These are phyloP conservation scores for Terebella lapidaria DNA, from an alignment of 2,888 invertebrate species.

Conservation along the genomic window DNA sequence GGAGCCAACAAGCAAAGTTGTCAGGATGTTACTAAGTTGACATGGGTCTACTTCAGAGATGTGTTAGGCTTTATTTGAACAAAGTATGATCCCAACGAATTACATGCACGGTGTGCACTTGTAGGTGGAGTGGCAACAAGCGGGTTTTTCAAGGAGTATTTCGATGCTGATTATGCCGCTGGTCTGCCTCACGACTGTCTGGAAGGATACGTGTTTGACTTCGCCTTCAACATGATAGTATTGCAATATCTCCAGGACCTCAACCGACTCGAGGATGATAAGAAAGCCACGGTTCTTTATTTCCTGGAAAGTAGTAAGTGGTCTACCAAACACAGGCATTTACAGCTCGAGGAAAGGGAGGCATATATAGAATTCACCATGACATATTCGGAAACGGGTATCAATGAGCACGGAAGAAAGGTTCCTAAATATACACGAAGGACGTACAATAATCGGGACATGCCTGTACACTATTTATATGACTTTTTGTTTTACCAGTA, in stretches of 20 bases:
- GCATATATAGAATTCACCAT: too few species aligned
- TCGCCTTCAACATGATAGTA: conserved; percentile 89
- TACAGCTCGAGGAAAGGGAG: background rate
- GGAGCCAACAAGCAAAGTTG: too few species aligned
- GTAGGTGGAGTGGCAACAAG: conserved; percentile 60
- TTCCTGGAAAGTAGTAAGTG: conserved; percentile 67
- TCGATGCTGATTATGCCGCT: conserved; percentile 51
- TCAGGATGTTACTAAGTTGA: too few species aligned
- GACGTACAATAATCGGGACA: too few species aligned
- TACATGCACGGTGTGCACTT: too few species aligned
- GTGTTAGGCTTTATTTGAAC: too few species aligned
- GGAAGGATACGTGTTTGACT: conserved; percentile 94
- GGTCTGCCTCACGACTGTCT: conserved; percentile 60
- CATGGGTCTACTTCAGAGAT: too few species aligned
- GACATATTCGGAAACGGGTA: too few species aligned
- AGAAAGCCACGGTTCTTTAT: conserved; percentile 74
- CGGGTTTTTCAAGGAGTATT: conserved; percentile 53
- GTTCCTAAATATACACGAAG: too few species aligned
- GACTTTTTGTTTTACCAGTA: background rate
- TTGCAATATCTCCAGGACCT: conserved; percentile 77
- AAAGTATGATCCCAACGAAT: too few species aligned
- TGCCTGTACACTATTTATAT: background rate
- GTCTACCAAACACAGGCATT: background rate
- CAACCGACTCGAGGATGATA: conserved; percentile 76
- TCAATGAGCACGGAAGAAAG: too few species aligned